Evolutionary conservation across 2,797 vertebrate genomes (phyloP), one percentile per base, ranked within the genome.

Genomic region (Chiloscyllium punctatum): DNA sequence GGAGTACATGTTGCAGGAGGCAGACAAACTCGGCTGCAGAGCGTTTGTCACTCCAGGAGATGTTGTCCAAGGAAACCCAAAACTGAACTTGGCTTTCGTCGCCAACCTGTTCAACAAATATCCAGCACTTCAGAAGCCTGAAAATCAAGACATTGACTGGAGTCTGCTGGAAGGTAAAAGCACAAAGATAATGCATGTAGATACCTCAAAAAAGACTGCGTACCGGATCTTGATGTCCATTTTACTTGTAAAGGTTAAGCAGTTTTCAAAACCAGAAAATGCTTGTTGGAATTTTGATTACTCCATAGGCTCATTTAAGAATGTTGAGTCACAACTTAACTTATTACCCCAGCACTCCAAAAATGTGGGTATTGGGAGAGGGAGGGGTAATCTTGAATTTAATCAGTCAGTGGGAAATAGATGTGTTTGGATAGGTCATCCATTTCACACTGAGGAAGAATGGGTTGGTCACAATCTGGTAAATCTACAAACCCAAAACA

Each of bases 91-190:
- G 98, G 99, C 99, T 74, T 99, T 99, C 0, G 98, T 99, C 69
- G 99, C 99, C 95, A 99, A 99, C 95, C 97, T 99, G 95, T 99
- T 99, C 97, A 99, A 99, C 98, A 99, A 99, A 96, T 98, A 99
- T 96, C 99, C 99, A 0, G 98, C 99, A 5, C 98, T 99, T 96
- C 99, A 98, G 96, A 99, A 99, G 97, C 99, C 99, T 23, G 99
- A 98, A 96, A 98, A 99, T 97, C 98, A 99, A 95, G 99, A 99
- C 95, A 98, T 99, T 87, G 98, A 98, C 96, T 99, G 98, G 98
- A 98, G 98, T 37, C 97, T 98, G 11, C 96, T 99, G 96, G 98
- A 98, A 97, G 98, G 99, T 99, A 96, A 98, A 96, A 87, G 3
- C 0, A 0, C 69, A 30, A 72, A 88, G 48, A 51, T n/a, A 42